phyloP scores from a whole-genome alignment of 2,113 vertebrate species.

The Ciconia maguari region DNA sequence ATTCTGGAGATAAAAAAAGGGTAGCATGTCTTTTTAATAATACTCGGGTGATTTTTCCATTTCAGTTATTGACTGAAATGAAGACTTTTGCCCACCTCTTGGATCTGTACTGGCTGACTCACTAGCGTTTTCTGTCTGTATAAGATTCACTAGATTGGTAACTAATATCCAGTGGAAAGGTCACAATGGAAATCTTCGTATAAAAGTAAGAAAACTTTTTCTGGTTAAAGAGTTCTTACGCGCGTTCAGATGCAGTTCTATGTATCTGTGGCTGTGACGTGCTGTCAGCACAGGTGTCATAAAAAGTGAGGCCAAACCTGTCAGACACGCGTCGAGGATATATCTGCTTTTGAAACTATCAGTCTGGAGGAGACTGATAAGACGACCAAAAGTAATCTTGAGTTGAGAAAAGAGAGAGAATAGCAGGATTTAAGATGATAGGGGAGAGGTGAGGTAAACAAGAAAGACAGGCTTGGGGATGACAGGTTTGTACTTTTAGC shows the following conservation, averaged over 20 bases:
- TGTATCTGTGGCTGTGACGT: neutral
- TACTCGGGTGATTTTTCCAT: neutral
- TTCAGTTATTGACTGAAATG: neutral
- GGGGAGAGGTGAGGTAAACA: slow-evolving; percentile 21
- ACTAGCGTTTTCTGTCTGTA: fast-evolving
- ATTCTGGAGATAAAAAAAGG: neutral
- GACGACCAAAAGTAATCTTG: slow-evolving; percentile 25
- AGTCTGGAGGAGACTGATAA: slow-evolving; percentile 62
- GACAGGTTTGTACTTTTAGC: neutral
- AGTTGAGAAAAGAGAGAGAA: slow-evolving; percentile 37
- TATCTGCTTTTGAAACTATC: slow-evolving; percentile 50
- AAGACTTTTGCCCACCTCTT: neutral
- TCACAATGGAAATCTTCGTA: neutral
- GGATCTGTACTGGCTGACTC: neutral
- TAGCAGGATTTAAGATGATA: slow-evolving; percentile 39
- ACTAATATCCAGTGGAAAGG: neutral
- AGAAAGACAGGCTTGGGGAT: neutral
- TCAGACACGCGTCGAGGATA: neutral
- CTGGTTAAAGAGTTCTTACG: neutral
- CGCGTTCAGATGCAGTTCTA: neutral
- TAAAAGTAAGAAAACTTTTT: neutral
- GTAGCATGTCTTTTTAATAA: neutral
- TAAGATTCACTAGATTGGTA: neutral
- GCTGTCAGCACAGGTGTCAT: slow-evolving; percentile 10
- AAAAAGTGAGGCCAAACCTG: slow-evolving; percentile 3